phyloP scores from a whole-genome alignment of 2,797 vertebrate species.

The Enteromius trimaculatus region DNA sequence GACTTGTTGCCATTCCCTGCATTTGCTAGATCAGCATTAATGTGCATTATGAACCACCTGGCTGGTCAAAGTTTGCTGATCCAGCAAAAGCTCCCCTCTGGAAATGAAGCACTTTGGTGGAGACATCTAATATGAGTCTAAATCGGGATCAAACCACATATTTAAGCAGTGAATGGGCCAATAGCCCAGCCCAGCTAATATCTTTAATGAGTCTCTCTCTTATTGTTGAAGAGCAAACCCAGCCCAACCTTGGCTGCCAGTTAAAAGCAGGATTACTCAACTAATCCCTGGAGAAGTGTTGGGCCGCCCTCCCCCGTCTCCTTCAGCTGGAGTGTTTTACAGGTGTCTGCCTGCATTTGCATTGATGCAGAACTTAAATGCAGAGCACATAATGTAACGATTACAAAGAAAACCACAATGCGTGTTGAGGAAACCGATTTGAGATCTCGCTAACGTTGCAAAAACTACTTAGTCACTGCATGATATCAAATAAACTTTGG shows the following conservation, averaged over 20 bases:
- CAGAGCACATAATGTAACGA: conserved; percentile 58
- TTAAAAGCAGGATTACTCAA: conserved; percentile 66
- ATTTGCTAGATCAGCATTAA: neutral
- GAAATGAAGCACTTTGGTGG: conserved; percentile 26
- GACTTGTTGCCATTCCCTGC: neutral
- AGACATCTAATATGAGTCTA: conserved; percentile 31
- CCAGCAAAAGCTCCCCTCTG: neutral
- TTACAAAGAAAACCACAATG: conserved; percentile 14
- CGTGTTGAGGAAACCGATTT: no score
- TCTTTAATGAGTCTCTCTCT: conserved; percentile 37
- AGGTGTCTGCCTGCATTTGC: conserved; percentile 59
- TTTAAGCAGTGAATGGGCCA: conserved; percentile 29
- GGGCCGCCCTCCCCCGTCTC: conserved; percentile 38
- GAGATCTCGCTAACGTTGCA: neutral
- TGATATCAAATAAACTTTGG: conserved; percentile 1
- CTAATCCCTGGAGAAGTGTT: conserved; percentile 58
- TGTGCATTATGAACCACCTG: neutral
- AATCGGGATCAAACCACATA: conserved; percentile 31
- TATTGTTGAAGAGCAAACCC: conserved; percentile 9
- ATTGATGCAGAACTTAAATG: conserved; percentile 68
- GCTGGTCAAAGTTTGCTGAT: conserved; percentile 20
- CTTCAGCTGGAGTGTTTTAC: conserved; percentile 49
- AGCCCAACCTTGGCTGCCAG: conserved; percentile 17
- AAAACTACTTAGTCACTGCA: neutral
- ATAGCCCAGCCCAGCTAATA: conserved; percentile 33